Conservation (phyloP, 1,140 invertebrate genomes). For the Hyles vespertilio region DNA sequence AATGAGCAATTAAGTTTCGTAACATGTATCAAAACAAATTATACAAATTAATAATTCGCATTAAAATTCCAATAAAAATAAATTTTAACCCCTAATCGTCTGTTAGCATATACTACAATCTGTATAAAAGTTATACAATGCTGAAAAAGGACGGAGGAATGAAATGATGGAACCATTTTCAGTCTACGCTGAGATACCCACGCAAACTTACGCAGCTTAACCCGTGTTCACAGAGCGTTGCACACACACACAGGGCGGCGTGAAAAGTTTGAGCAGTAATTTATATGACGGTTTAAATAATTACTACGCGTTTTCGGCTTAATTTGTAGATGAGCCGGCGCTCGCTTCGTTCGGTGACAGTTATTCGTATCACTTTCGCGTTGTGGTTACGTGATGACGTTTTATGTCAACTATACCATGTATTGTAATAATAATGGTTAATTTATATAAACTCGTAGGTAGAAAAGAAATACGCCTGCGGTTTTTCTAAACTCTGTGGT, state of each 20-base stretch:
- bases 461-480: too few species aligned
- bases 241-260: conserved; percentile 34
- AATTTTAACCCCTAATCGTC: neutral
- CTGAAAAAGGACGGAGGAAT: conserved; percentile 68
- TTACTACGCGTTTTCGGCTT: conserved; percentile 72
- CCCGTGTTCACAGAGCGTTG: conserved; percentile 20
- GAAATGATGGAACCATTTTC: conserved; percentile 70
- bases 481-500: too few species aligned
- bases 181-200: conserved; percentile 51
- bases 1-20: too few species aligned
- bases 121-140: conserved; percentile 54
- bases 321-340: conserved; percentile 69
- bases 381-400: conserved; percentile 41
- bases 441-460: too few species aligned
- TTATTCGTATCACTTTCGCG: conserved; percentile 52
- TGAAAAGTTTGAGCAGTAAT: conserved; percentile 74
- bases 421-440: too few species aligned
- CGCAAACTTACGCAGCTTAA: conserved; percentile 27
- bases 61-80: too few species aligned
- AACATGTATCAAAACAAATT: too few species aligned
- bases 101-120: conserved; percentile 30
- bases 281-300: conserved; percentile 76
- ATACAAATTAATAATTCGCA: too few species aligned
- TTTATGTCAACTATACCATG: conserved; percentile 1
- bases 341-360: conserved; percentile 54